Evolutionary conservation across 1,140 invertebrate species (phyloP), one percentile per base, ranked within the genome.

Genomic region (Ectropis grisescens): DNA sequence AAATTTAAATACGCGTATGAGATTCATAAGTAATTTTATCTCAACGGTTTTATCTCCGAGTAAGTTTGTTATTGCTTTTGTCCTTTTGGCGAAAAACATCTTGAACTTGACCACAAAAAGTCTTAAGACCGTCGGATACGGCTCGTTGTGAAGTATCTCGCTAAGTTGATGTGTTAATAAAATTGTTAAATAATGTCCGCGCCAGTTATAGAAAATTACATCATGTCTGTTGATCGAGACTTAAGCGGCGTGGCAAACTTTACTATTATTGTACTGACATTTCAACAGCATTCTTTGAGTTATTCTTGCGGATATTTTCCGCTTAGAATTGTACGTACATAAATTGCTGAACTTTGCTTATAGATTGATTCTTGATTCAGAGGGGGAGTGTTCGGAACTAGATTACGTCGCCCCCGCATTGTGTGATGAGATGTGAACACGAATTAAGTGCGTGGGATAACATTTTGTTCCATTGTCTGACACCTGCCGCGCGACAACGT

Each of bases 51-150:
- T n/a, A n/a, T n/a, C n/a, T n/a, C n/a, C n/a, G n/a, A n/a, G n/a
- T n/a, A n/a, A n/a, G n/a, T n/a, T n/a, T n/a, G n/a, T n/a, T n/a
- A n/a, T n/a, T n/a, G n/a, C n/a, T n/a, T n/a, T n/a, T n/a, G n/a
- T n/a, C n/a, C n/a, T n/a, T n/a, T n/a, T n/a, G n/a, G n/a, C n/a
- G n/a, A n/a, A n/a, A n/a, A n/a, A n/a, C 44, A 53, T 52, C 61
- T 61, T 76, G 71, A 76, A 76, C 71, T 76, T 76, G 71, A 76
- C 71, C 71, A 66, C 50, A 65, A 56, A 58, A 58, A 47, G 34
- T n/a, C n/a, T n/a, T n/a, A n/a, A n/a, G n/a, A n/a, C n/a, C n/a
- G n/a, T n/a, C n/a, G n/a, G n/a, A n/a, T n/a, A n/a, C n/a, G n/a
- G n/a, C n/a, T n/a, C n/a, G n/a, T n/a, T n/a, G n/a, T n/a, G n/a